These are phyloP conservation scores for Tachuris rubrigastra DNA, from an alignment of 2,113 vertebrate species.

Conservation along the genomic window DNA sequence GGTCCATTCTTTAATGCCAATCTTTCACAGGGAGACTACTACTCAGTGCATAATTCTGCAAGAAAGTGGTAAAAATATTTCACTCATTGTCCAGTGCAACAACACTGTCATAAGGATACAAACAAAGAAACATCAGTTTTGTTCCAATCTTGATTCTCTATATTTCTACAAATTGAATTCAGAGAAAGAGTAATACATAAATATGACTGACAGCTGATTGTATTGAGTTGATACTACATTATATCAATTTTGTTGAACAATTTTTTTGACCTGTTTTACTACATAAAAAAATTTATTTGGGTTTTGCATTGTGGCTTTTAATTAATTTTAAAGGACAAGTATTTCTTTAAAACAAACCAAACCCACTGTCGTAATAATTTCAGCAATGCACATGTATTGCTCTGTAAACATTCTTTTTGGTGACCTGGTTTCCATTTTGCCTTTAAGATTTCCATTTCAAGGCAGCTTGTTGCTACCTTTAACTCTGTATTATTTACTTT, in stretches of 20 bases:
- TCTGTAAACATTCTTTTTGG: neutral
- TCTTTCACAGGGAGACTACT: neutral
- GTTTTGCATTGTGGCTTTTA: neutral
- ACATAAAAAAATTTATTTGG: neutral
- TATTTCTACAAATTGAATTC: neutral
- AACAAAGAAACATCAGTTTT: neutral
- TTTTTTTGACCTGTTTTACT: neutral
- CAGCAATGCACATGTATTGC: neutral
- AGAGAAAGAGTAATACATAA: neutral
- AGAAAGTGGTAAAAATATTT: neutral
- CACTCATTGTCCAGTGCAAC: neutral
- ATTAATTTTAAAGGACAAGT: neutral
- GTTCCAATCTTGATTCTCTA: neutral
- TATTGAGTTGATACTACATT: neutral
- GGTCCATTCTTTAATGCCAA: fast-evolving
- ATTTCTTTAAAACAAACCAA: neutral
- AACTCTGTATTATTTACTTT: neutral
- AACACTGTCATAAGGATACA: neutral
- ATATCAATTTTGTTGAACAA: neutral
- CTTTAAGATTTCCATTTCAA: neutral
- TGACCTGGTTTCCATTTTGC: neutral
- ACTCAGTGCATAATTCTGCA: neutral
- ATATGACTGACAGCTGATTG: neutral
- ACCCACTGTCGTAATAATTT: neutral
- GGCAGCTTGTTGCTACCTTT: neutral